Percentiles rank a stretch among this genome's conserved stretches.
These are phyloP conservation scores for Phalacrocorax aristotelis DNA, from an alignment of 2,113 vertebrate genomes.

Conservation along the genomic window DNA sequence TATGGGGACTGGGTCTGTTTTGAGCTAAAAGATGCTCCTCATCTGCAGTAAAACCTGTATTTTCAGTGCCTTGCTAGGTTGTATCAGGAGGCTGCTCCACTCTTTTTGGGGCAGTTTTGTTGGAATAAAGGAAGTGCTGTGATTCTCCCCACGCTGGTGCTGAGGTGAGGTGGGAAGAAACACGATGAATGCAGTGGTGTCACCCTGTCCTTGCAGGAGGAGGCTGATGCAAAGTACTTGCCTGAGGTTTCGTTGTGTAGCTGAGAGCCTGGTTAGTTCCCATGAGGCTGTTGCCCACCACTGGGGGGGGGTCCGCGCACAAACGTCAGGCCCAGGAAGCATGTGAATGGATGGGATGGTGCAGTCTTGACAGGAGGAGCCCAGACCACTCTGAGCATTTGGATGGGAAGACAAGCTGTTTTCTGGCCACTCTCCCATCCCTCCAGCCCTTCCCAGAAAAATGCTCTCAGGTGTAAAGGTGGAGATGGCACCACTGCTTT, in stretches of 20 bases:
- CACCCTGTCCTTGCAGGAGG: neutral
- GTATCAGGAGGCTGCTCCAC: neutral
- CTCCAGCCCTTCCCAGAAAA: neutral
- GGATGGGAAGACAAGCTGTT: neutral
- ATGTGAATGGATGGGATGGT: neutral
- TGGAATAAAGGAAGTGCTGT: neutral
- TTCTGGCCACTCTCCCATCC: neutral
- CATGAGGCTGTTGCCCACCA: accelerated
- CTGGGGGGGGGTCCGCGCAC: neutral
- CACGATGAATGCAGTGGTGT: neutral
- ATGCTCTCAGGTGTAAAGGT: neutral
- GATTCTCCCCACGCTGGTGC: neutral
- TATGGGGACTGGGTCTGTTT: neutral
- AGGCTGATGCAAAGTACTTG: neutral
- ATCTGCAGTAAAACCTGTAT: neutral
- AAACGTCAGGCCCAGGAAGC: neutral
- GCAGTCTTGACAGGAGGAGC: neutral
- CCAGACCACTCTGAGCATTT: accelerated
- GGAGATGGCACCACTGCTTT: neutral
- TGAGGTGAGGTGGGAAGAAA: neutral
- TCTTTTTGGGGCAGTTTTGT: neutral
- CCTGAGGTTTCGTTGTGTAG: neutral
- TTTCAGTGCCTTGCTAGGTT: neutral
- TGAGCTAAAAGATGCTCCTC: neutral
- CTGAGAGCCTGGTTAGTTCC: neutral